phyloP scores from a whole-genome alignment of 2,888 invertebrate species.

The Drymonia ruficornis region DNA sequence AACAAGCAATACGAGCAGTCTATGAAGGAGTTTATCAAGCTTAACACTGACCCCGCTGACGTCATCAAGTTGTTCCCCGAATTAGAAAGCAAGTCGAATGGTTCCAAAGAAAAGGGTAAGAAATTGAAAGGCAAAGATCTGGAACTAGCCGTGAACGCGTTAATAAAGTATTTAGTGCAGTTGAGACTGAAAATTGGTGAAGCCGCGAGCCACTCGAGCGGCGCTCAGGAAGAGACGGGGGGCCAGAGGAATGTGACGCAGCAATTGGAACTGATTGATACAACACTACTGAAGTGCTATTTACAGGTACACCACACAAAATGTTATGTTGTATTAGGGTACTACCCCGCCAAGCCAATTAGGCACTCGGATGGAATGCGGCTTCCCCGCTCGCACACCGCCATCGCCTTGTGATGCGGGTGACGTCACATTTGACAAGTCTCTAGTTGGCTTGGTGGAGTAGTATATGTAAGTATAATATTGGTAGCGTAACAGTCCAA shows the following conservation, averaged over 20 bases:
- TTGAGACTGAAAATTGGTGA: slow-evolving; percentile 85
- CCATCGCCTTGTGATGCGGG: too few relatives aligned
- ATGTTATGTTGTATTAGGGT: too few relatives aligned
- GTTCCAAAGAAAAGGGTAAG: slow-evolving; percentile 50
- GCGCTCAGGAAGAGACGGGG: slow-evolving; percentile 41
- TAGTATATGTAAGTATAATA: too few relatives aligned
- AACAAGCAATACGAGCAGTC: slow-evolving; percentile 95
- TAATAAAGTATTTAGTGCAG: slow-evolving; percentile 95
- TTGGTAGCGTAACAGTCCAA: too few relatives aligned
- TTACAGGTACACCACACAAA: slow-evolving; percentile 86
- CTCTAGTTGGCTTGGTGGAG: too few relatives aligned
- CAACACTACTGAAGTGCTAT: slow-evolving; percentile 98
- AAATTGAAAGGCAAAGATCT: slow-evolving; percentile 92
- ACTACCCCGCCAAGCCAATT: too few relatives aligned
- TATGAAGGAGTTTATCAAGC: slow-evolving; percentile 95
- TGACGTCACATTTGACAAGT: too few relatives aligned
- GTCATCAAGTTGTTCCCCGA: slow-evolving; percentile 98
- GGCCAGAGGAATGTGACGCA: slow-evolving; percentile 65
- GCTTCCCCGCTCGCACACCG: too few relatives aligned
- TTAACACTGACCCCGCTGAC: slow-evolving; percentile 97
- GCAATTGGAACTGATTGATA: slow-evolving; percentile 96
- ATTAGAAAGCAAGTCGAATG: slow-evolving; percentile 85
- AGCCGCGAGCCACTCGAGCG: slow-evolving; percentile 14
- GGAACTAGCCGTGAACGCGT: slow-evolving; percentile 93
- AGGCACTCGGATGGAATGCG: too few relatives aligned